phyloP scores from a whole-genome alignment of 2,113 vertebrate genomes.

The Marmota monax region DNA sequence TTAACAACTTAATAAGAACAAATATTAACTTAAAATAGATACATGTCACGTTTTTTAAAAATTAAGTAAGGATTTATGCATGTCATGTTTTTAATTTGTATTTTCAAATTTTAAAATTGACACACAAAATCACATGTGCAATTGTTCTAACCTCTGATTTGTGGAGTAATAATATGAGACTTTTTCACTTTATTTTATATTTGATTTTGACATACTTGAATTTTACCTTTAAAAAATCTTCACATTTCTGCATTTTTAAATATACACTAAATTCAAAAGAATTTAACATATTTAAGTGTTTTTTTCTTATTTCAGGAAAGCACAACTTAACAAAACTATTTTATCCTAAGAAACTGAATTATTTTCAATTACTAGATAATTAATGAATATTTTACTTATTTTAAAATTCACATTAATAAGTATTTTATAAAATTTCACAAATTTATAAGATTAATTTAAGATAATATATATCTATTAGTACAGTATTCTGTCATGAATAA shows the following conservation, averaged over 20 bases:
- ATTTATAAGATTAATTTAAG: neutral
- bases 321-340: neutral
- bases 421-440: neutral
- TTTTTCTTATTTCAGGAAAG: slow-evolving; percentile 13
- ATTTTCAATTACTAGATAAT: neutral
- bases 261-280: neutral
- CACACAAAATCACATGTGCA: neutral
- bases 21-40: neutral
- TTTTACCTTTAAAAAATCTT: neutral
- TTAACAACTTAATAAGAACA: neutral
- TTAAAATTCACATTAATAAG: neutral
- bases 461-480: neutral
- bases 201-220: slow-evolving; percentile 30
- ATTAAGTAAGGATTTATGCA: neutral
- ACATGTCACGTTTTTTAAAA: neutral
- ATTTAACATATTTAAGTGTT: neutral
- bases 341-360: neutral
- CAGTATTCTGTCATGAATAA: neutral
- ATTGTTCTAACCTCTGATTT: neutral
- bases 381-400: neutral
- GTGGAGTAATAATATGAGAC: neutral
- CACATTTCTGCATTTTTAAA: slow-evolving; percentile 5
- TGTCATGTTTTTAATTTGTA: neutral
- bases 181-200: neutral
- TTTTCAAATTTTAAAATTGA: neutral